Conservation (phyloP, 1,140 invertebrate species). For the Macrotrachela quadricornifera region DNA sequence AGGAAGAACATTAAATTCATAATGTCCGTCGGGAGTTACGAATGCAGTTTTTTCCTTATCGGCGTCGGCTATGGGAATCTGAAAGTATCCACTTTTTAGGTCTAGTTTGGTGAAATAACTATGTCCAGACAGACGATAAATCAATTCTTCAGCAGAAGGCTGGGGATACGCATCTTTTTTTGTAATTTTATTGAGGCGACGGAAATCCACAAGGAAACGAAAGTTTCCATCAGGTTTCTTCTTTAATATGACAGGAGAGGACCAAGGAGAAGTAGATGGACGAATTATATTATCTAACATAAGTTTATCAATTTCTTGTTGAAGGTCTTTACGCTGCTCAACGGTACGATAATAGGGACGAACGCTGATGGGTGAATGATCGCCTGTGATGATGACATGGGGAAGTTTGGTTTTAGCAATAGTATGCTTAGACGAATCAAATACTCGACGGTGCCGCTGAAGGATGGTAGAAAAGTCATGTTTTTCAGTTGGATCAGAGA, state of each 20-base stretch:
- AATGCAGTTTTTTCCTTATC: constrained; percentile 11
- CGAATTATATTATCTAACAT: constrained; percentile 1
- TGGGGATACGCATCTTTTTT: background rate
- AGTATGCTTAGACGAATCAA: too few relatives aligned
- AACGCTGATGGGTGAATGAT: too few relatives aligned
- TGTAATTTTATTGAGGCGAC: too few relatives aligned
- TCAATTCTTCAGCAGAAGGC: background rate
- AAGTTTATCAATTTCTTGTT: background rate
- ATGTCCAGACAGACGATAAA: background rate
- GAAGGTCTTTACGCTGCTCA: too few relatives aligned
- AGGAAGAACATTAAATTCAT: constrained; percentile 9
- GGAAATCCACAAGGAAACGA: too few relatives aligned
- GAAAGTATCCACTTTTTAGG: background rate
- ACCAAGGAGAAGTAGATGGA: background rate
- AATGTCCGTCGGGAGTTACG: constrained; percentile 13
- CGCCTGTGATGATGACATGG: too few relatives aligned
- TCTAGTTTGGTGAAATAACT: background rate
- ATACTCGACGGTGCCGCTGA: too few relatives aligned
- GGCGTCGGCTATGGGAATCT: background rate
- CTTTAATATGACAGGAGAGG: background rate
- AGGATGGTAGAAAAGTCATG: too few relatives aligned
- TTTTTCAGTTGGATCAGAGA: too few relatives aligned
- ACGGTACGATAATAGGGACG: too few relatives aligned
- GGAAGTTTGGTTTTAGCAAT: too few relatives aligned
- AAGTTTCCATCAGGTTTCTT: too few relatives aligned